Percentiles rank a stretch among this genome's conserved stretches.
Evolutionary conservation across 2,797 vertebrate species (phyloP).

Genomic region (Valencia hispanica): DNA sequence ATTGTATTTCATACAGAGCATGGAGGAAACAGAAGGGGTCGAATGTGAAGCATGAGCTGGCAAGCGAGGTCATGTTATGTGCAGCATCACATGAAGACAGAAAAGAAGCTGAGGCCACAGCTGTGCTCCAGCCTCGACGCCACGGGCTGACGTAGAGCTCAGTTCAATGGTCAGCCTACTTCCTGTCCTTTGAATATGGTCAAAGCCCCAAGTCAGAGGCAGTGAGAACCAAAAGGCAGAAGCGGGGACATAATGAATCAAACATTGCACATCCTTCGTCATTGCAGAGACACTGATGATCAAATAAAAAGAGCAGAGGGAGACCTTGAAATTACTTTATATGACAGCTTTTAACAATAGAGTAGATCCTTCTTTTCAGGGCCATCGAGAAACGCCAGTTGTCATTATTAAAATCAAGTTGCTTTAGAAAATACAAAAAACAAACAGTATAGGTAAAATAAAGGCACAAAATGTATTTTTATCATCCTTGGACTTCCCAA

Average conservation of each 20-base stretch:
- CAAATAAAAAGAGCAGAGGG: background rate
- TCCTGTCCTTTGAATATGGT: constrained; percentile 15
- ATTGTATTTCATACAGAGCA: constrained; percentile 15
- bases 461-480: background rate
- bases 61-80: background rate
- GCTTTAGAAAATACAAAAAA: background rate
- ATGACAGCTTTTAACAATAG: background rate
- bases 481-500: background rate
- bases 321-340: background rate
- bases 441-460: background rate
- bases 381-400: background rate
- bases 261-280: background rate
- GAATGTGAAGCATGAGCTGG: background rate
- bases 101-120: background rate
- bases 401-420: background rate
- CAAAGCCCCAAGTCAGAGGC: constrained; percentile 12
- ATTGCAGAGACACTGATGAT: background rate
- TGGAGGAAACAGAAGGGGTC: background rate
- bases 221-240: background rate
- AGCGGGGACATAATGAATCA: constrained; percentile 2
- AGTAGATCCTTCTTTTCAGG: background rate
- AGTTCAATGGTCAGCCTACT: background rate
- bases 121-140: constrained; percentile 2
- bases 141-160: background rate
- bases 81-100: constrained; percentile 4